Percentiles rank a stretch among this genome's conserved stretches.
These are phyloP conservation scores for Lepidurus packardi DNA, from an alignment of 1,140 invertebrate genomes.

Conservation along the genomic window DNA sequence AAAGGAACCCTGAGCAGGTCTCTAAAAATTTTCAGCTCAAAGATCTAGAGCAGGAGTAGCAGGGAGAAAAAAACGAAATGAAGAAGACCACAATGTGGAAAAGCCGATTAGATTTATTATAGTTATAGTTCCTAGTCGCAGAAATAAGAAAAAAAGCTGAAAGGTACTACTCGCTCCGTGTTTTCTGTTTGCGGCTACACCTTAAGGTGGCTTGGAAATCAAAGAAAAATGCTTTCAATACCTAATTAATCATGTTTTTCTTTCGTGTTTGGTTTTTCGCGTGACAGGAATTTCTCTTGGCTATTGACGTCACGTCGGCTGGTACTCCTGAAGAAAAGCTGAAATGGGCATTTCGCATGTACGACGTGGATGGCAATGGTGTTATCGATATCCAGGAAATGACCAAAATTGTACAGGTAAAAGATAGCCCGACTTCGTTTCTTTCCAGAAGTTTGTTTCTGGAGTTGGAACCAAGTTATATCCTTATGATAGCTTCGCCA, in stretches of 20 bases:
- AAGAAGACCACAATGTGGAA: too few relatives aligned
- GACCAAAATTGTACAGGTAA: slow-evolving; percentile 87
- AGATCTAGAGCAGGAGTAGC: too few relatives aligned
- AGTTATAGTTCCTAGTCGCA: too few relatives aligned
- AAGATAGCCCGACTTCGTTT: slow-evolving; percentile 34
- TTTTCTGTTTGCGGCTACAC: too few relatives aligned
- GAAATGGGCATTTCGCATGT: slow-evolving; percentile 99
- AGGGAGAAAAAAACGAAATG: too few relatives aligned
- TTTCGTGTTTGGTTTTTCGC: slow-evolving; percentile 24
- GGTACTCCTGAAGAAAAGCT: slow-evolving; percentile 97
- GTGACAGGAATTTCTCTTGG: slow-evolving; percentile 88
- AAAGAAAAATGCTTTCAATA: too few relatives aligned
- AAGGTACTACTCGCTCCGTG: too few relatives aligned
- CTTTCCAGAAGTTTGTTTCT: slow-evolving; percentile 35
- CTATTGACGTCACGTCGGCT: slow-evolving; percentile 96
- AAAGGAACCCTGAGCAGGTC: too few relatives aligned
- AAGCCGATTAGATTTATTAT: too few relatives aligned
- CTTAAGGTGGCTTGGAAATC: too few relatives aligned
- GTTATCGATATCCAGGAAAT: slow-evolving; percentile 88
- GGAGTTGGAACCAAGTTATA: slow-evolving; percentile 28
- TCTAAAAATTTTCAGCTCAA: too few relatives aligned
- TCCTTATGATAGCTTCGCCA: neutral
- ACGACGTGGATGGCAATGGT: slow-evolving; percentile 98
- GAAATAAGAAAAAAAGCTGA: too few relatives aligned
- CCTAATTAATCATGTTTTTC: neutral